Percentiles rank a stretch among this genome's conserved stretches.
Conservation (phyloP, 1,140 invertebrate species). For the Hormaphis cornu region DNA sequence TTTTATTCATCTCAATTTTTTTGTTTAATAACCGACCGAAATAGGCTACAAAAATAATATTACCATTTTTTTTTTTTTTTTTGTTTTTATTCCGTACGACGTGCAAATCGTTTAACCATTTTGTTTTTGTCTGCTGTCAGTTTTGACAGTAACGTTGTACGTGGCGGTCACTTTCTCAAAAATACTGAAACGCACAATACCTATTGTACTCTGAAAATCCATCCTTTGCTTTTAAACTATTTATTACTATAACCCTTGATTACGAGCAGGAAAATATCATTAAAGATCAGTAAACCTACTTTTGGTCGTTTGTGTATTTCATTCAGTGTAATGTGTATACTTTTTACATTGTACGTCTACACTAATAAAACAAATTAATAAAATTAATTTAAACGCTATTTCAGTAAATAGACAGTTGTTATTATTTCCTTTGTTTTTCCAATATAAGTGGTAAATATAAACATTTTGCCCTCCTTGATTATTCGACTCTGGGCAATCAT, state of each 20-base stretch:
- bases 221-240: slow-evolving; percentile 1
- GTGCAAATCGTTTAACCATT: slow-evolving; percentile 12
- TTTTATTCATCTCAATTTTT: too few relatives aligned
- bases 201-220: background rate
- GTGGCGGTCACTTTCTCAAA: background rate
- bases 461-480: too few relatives aligned
- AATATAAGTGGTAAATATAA: too few relatives aligned
- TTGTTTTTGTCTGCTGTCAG: background rate
- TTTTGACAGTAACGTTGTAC: background rate
- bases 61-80: too few relatives aligned
- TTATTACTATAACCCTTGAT: background rate
- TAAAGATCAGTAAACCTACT: background rate
- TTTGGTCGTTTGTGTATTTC: slow-evolving; percentile 8
- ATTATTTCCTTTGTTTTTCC: background rate
- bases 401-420: too few relatives aligned
- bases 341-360: slow-evolving; percentile 7
- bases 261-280: background rate
- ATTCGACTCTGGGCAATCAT: too few relatives aligned
- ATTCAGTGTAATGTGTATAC: slow-evolving; percentile 10
- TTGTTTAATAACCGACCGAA: slow-evolving; percentile 17
- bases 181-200: background rate
- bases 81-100: slow-evolving; percentile 19
- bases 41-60: slow-evolving; percentile 21
- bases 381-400: background rate
- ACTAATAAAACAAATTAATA: slow-evolving; percentile 17